Base-by-base conservation (phyloP, 2,113 vertebrate genomes). In the Nothocercus julius region DNA sequence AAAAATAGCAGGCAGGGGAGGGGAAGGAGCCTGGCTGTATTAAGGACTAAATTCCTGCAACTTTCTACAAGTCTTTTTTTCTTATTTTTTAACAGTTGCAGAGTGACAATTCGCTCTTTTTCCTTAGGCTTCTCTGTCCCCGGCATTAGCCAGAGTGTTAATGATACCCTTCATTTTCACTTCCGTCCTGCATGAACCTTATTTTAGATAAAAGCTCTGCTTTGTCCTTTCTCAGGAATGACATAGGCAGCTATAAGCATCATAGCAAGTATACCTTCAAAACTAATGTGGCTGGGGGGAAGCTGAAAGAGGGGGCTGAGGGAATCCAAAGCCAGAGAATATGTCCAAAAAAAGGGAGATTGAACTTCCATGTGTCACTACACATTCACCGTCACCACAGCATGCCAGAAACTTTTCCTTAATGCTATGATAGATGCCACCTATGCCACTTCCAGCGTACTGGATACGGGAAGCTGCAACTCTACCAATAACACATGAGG, bases 1-100 rank as follows among this genome's bases (percentile, higher is more conserved):
- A 78, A 96, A 97, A 97, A 94, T 90, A 92, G 40, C 44, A 76
- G 44, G 10, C 53, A 84, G 17, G 30, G 61, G 67, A 84, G 18
- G 12, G 82, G 36, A n/a, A 38, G 70, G 25, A 93, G 21, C n/a
- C 72, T 1, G 0, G 19, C 22, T 87, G 58, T 11, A 34, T 86
- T 79, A 86, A 36, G 49, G 32, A 34, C 74, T 89, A 74, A 94
- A 96, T 61, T 61, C 47, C 30, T 66, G 53, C 78, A 66, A 38
- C 9, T 75, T 91, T 82, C 17, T 34, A 4, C 54, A 56, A 44
- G 17, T 49, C 18, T 51, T 76, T 76, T 76, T 85, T 56, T 24
- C 34, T 34, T 12, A 1, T 28, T 30, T 36, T 81, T 90, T 51
- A 8, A 44, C 8, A n/a, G 9, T 17, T 54, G 30, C 53, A 45